Base-by-base conservation (phyloP, 2,797 vertebrate genomes). In the Gymnothorax reevesii region DNA sequence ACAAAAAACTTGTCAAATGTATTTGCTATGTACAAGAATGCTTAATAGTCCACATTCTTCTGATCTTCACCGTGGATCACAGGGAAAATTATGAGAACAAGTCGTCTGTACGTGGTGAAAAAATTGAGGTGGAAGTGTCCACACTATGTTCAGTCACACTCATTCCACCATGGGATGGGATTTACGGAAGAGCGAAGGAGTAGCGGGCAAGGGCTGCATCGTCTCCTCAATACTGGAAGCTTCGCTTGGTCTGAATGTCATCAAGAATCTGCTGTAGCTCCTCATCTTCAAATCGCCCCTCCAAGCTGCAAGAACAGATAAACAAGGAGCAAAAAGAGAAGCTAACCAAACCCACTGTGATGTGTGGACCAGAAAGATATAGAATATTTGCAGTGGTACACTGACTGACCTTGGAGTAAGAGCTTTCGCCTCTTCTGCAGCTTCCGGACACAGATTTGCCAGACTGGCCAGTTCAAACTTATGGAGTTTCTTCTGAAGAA, bases 181-280 rank as follows among this genome's bases (percentile, higher is more conserved):
- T 20, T 55, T 8, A 20, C 9, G 6, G 10, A 80, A 7, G 27
- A n/a, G 77, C 2, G 2, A 77, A 20, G 33, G 73, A 42, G 13
- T 17, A 49, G 33, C 33, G 69, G 73, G 73, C 73, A 77, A 77
- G 42, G 42, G 59, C 82, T 59, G 55, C 25, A 22, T 49, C 4
- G 64, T 22, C 82, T 77, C 71, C 49, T 95, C 92, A 99, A 89
- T 99, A 99, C 90, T 99, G 98, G 94, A 99, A 99, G 91, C 98
- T 99, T 90, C 98, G 96, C 92, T 99, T 99, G 69, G 98, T 99
- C 94, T 99, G 98, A 93, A 99, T 99, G 89, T 99, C 98, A 0
- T 99, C 98, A 20, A 99, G 97, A 88, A 99, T 99, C 94, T 99
- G 98, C 88, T 99, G 98, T 22, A 99, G 94, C 90, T 99, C 98